A percentile compares a stretch with the other conserved stretches of the same genome.
Evolutionary conservation across 2,888 invertebrate species (phyloP).

Genomic region (Folsomia candida): DNA sequence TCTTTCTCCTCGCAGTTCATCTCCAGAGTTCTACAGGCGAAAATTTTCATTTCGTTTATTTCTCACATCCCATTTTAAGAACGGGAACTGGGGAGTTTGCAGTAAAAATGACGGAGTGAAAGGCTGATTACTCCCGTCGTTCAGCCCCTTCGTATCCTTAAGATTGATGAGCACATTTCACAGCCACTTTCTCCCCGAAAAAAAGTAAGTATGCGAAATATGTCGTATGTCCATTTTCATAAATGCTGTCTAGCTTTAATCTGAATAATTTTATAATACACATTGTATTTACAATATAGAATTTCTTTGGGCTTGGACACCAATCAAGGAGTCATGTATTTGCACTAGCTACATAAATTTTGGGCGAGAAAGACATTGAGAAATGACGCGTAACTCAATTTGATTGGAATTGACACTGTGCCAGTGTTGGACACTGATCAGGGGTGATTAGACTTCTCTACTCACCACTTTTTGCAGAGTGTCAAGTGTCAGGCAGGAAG

Average conservation of each 20-base stretch:
- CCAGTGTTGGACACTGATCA: not conserved
- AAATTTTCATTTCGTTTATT: not conserved
- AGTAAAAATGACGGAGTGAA: slow-evolving; percentile 3
- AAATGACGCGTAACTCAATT: too few species aligned
- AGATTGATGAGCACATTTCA: slow-evolving; percentile 18
- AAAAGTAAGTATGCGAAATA: not conserved
- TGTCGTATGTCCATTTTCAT: slow-evolving; percentile 3
- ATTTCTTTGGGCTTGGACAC: too few species aligned
- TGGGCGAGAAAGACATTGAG: too few species aligned
- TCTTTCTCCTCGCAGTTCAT: too few species aligned
- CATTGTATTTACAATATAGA: too few species aligned
- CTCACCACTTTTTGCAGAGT: not conserved
- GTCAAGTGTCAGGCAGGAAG: not conserved
- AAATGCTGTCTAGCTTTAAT: not conserved
- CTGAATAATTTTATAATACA: not conserved
- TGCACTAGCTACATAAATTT: too few species aligned
- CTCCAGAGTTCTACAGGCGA: too few species aligned
- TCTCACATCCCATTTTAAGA: slow-evolving; percentile 6
- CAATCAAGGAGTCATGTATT: too few species aligned
- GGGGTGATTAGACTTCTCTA: not conserved
- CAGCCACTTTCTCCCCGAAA: not conserved
- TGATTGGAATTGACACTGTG: not conserved
- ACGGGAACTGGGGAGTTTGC: not conserved
- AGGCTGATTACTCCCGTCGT: slow-evolving; percentile 13
- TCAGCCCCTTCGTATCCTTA: not conserved